phyloP scores from a whole-genome alignment of 1,140 invertebrate genomes.

The Lordiphosa collinella region DNA sequence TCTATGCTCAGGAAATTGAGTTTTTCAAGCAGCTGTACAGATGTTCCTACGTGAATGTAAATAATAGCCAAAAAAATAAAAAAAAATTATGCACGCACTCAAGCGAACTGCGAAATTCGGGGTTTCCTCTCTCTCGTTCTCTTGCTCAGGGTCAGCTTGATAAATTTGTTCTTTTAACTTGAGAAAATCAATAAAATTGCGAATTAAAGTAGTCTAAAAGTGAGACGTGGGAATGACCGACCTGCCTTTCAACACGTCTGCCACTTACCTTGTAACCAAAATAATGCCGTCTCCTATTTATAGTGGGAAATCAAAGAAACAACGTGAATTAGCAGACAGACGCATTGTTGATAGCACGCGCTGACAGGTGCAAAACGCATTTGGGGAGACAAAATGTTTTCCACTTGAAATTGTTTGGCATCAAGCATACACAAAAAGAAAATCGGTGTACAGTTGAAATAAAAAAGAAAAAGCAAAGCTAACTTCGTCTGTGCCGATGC shows the following conservation, averaged over 20 bases:
- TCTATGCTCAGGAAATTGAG: slow-evolving; percentile 67
- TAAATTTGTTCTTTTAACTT: slow-evolving; percentile 5
- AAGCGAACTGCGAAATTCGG: slow-evolving; percentile 38
- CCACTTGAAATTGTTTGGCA: neutral
- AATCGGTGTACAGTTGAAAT: too few species aligned
- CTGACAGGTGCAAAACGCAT: slow-evolving; percentile 54
- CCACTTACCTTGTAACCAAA: slow-evolving; percentile 30
- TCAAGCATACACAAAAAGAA: too few species aligned
- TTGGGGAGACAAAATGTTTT: slow-evolving; percentile 7
- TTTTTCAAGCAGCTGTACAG: slow-evolving; percentile 60
- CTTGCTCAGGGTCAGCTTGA: slow-evolving; percentile 53
- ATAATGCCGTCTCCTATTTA: slow-evolving; percentile 22
- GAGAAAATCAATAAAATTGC: slow-evolving; percentile 62
- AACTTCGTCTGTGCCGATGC: too few species aligned
- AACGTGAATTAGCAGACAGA: slow-evolving; percentile 5
- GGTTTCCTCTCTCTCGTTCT: slow-evolving; percentile 19
- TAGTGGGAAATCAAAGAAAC: slow-evolving; percentile 5
- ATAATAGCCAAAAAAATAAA: slow-evolving; percentile 34
- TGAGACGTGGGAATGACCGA: slow-evolving; percentile 34
- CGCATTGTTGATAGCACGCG: slow-evolving; percentile 13
- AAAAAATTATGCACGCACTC: slow-evolving; percentile 42
- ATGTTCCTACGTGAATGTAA: slow-evolving; percentile 22
- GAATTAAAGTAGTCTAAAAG: slow-evolving; percentile 58
- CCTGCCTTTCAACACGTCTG: slow-evolving; percentile 64
- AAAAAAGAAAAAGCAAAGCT: too few species aligned